Percentiles rank a stretch among this genome's conserved stretches.
Conservation (phyloP, 2,113 vertebrate genomes). For the Alligator sinensis region DNA sequence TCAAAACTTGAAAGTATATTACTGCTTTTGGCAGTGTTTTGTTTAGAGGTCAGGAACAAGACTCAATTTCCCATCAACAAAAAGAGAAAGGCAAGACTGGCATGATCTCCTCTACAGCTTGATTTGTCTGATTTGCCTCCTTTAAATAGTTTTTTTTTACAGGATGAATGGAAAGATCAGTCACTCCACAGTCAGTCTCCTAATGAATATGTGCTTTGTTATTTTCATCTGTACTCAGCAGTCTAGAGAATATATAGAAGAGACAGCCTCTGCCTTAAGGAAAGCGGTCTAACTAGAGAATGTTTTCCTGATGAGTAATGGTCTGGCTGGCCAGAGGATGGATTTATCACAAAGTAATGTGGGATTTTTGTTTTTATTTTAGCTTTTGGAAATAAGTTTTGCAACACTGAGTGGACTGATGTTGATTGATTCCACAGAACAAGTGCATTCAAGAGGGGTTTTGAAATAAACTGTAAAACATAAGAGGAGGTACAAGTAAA, state of each 20-base stretch:
- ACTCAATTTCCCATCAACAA: background rate
- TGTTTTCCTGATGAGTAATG: background rate
- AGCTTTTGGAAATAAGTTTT: conserved; percentile 18
- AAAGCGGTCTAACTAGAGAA: background rate
- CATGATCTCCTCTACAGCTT: background rate
- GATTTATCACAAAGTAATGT: conserved; percentile 14
- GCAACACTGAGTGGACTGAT: background rate
- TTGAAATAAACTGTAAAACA: background rate
- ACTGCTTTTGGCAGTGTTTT: rapidly evolving
- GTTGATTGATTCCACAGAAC: background rate
- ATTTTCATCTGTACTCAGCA: background rate
- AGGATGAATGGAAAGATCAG: background rate
- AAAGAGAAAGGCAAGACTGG: background rate
- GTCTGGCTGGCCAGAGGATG: background rate
- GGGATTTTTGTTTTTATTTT: background rate
- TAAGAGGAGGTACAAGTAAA: background rate
- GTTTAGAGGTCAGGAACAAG: background rate
- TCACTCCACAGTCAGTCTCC: background rate
- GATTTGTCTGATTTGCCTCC: background rate
- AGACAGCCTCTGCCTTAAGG: background rate
- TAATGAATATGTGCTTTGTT: background rate
- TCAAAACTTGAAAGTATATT: background rate
- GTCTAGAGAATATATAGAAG: background rate
- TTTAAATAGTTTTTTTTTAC: background rate
- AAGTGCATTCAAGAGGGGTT: background rate